These are phyloP conservation scores for Porites australiensis DNA, from an alignment of 64 coral and sea anemone genomes.

Conservation along the genomic window DNA sequence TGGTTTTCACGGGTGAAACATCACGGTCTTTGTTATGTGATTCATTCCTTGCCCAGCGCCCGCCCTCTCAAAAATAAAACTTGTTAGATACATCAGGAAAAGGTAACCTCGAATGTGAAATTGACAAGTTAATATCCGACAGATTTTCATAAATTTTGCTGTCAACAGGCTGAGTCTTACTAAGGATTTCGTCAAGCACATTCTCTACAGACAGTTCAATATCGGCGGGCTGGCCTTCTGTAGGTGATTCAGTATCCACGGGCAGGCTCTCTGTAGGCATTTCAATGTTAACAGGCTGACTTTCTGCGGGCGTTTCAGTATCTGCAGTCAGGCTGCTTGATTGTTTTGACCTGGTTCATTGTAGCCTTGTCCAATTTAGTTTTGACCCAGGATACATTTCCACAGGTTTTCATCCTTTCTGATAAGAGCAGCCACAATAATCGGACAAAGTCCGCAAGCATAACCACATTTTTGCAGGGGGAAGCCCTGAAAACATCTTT, in stretches of 20 bases:
- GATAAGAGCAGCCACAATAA: not conserved
- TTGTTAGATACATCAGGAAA: no score
- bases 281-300: not conserved
- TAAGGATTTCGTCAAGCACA: not conserved
- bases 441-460: not conserved
- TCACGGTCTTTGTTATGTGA: no score
- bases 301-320: not conserved
- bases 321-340: not conserved
- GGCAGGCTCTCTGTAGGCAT: not conserved
- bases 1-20: not conserved
- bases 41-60: no score
- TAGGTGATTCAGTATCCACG: not conserved
- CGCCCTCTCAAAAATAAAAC: no score
- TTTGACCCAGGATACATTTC: slow-evolving; percentile 32
- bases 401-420: slow-evolving; percentile 12
- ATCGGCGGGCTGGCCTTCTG: not conserved
- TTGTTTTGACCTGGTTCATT: slow-evolving; percentile 17
- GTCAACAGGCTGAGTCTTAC: not conserved
- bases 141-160: not conserved
- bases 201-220: not conserved
- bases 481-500: slow-evolving; percentile 26
- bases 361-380: slow-evolving; percentile 17
- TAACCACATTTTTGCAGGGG: slow-evolving; percentile 13
- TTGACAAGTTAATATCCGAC: no score
- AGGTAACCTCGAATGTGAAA: no score